A percentile compares a stretch with the other conserved stretches of the same genome.
Conservation (phyloP, 2,888 invertebrate species). For the Agrilus mali region DNA sequence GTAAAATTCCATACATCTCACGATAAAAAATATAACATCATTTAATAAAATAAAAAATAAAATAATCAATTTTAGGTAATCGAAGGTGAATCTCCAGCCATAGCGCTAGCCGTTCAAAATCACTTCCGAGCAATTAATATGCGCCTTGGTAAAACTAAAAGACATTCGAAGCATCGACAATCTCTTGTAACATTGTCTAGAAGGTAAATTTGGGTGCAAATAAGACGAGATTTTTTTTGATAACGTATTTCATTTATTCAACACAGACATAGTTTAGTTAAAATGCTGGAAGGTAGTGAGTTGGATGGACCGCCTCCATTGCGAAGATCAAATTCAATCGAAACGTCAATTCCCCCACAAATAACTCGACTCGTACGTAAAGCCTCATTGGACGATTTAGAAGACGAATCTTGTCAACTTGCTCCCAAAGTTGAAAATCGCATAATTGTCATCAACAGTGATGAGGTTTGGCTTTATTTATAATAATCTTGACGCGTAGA, state of each 20-base stretch:
- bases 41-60: not conserved
- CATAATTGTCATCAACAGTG: constrained; percentile 59
- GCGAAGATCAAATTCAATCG: constrained; percentile 38
- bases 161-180: constrained; percentile 71
- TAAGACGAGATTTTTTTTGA: not conserved
- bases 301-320: constrained; percentile 61
- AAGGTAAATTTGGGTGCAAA: constrained; percentile 34
- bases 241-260: not conserved
- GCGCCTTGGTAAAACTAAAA: constrained; percentile 53
- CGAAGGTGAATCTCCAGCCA: constrained; percentile 75
- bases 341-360: constrained; percentile 20
- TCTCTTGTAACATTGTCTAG: constrained; percentile 73
- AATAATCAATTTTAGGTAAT: constrained; percentile 44
- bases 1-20: constrained; percentile 36
- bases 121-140: constrained; percentile 82
- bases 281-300: constrained; percentile 58
- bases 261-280: constrained; percentile 64
- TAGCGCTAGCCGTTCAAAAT: constrained; percentile 76
- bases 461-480: constrained; percentile 45
- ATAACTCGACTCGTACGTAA: constrained; percentile 48
- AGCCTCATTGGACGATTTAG: constrained; percentile 69
- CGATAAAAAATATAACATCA: not conserved
- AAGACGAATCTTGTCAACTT: constrained; percentile 67
- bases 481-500: not conserved
- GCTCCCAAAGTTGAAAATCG: constrained; percentile 73